Percentiles rank a stretch among this genome's conserved stretches.
These are phyloP conservation scores for Pardalotus punctatus DNA, from an alignment of 2,113 vertebrate genomes.

Conservation along the genomic window DNA sequence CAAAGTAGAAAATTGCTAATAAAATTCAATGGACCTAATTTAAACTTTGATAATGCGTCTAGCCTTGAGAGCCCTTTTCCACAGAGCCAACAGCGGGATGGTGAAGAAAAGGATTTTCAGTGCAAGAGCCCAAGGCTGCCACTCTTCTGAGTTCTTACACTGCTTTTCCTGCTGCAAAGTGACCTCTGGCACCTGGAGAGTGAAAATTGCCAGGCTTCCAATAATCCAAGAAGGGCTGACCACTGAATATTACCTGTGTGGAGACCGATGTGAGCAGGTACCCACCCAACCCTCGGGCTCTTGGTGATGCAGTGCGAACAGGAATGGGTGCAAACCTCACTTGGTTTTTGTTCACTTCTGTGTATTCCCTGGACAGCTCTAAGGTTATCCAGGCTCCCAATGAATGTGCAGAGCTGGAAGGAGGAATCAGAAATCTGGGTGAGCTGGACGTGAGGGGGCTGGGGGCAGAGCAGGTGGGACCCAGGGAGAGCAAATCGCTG, in stretches of 20 bases:
- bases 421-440: not conserved
- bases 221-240: not conserved
- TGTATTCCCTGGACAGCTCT: not conserved
- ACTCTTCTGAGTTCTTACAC: not conserved
- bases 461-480: not conserved
- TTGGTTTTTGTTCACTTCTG: not conserved
- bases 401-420: not conserved
- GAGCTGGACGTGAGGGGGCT: not conserved
- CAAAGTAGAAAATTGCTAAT: conserved; percentile 67
- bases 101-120: not conserved
- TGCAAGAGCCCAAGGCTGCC: not conserved
- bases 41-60: not conserved
- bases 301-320: accelerated
- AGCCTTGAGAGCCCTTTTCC: not conserved
- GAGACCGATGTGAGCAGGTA: accelerated
- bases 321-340: not conserved
- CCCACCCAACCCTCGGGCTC: not conserved
- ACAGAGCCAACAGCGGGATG: not conserved
- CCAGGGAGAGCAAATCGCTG: not conserved
- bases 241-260: not conserved
- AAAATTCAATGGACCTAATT: conserved; percentile 45
- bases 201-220: not conserved
- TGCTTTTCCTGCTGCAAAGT: not conserved
- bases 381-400: not conserved
- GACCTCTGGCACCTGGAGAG: not conserved